Conservation (phyloP, 2,113 vertebrate genomes). For the Petrocephalus microphthalmus region DNA sequence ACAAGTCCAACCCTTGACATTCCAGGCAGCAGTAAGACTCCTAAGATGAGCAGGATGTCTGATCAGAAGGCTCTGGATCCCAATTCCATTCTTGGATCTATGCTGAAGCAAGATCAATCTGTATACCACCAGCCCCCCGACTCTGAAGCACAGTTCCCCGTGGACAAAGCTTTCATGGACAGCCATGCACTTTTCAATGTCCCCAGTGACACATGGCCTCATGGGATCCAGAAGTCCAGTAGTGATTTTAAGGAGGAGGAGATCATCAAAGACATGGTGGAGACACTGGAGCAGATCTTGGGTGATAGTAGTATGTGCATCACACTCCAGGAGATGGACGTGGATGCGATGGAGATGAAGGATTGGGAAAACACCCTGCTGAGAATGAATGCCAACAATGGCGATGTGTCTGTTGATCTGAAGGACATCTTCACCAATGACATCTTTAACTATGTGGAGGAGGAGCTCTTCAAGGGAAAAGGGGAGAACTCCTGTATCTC, state of each 20-base stretch:
- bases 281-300: slow-evolving; percentile 43
- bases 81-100: slow-evolving; percentile 57
- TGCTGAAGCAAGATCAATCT: slow-evolving; percentile 59
- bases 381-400: slow-evolving; percentile 26
- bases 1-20: slow-evolving; percentile 43
- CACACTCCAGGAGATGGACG: slow-evolving; percentile 17
- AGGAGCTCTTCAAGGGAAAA: slow-evolving; percentile 50
- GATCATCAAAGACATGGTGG: slow-evolving; percentile 32
- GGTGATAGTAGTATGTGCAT: slow-evolving; percentile 21
- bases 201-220: not conserved
- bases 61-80: slow-evolving; percentile 33
- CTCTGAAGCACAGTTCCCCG: slow-evolving; percentile 29
- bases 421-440: slow-evolving; percentile 31
- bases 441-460: slow-evolving; percentile 52
- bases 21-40: slow-evolving; percentile 17
- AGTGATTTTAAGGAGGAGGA: slow-evolving; percentile 34
- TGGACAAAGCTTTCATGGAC: slow-evolving; percentile 56
- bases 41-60: slow-evolving; percentile 23
- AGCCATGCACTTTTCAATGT: slow-evolving; percentile 49
- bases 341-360: slow-evolving; percentile 36
- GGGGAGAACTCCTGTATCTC: slow-evolving; percentile 31
- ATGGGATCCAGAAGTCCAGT: not conserved
- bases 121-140: slow-evolving; percentile 36
- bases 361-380: slow-evolving; percentile 50
- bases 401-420: slow-evolving; percentile 15